Evolutionary conservation across 2,797 vertebrate genomes (phyloP).

Genomic region (Dryobates pubescens): DNA sequence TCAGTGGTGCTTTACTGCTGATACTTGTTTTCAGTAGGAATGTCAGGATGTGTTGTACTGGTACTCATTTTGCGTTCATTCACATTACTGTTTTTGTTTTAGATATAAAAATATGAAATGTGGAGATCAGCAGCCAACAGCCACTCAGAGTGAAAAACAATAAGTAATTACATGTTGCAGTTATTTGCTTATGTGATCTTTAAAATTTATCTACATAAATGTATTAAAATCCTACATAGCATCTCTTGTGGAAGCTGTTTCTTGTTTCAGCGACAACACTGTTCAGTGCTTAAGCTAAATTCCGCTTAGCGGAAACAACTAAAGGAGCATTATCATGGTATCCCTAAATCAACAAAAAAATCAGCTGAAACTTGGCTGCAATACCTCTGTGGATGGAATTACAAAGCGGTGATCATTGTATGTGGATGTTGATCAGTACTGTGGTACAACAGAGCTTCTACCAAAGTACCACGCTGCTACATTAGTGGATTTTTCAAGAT

Average conservation of each 20-base stretch:
- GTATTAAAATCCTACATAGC: neutral
- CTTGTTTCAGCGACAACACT: neutral
- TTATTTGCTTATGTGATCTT: conserved; percentile 10
- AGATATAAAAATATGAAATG: conserved; percentile 58
- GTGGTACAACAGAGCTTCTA: fast-evolving
- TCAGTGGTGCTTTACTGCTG: neutral
- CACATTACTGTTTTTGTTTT: conserved; percentile 46
- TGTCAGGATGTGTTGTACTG: neutral
- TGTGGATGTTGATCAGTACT: neutral
- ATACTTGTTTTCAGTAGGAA: neutral
- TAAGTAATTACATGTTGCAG: conserved; percentile 49
- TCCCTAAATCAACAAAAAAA: neutral
- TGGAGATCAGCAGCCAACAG: conserved; percentile 10
- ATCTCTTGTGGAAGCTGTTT: neutral
- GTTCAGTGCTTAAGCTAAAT: neutral
- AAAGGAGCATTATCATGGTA: neutral
- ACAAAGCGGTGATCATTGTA: neutral
- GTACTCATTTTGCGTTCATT: neutral
- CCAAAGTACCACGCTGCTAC: neutral
- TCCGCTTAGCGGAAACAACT: neutral
- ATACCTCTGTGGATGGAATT: neutral
- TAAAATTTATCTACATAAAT: neutral
- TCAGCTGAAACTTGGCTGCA: neutral
- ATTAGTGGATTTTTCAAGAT: neutral
- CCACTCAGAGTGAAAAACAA: conserved; percentile 54